Evolutionary conservation across 2,888 invertebrate genomes (phyloP).

Genomic region (Lasioglossum morio): DNA sequence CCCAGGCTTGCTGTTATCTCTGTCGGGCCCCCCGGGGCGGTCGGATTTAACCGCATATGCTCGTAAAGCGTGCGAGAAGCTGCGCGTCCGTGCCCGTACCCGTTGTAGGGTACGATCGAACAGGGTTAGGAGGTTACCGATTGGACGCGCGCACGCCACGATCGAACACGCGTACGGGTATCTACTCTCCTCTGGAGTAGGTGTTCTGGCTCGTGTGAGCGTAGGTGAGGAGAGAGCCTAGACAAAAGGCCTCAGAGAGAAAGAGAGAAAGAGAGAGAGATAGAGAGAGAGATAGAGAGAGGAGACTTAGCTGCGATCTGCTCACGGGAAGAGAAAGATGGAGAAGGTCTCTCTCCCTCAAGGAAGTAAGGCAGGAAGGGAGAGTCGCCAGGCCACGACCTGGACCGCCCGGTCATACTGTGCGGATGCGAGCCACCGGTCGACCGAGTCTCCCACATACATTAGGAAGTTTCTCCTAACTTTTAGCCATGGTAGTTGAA

Average conservation of each 20-base stretch:
- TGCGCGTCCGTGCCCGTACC: neutral
- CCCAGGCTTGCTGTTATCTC: slow-evolving; percentile 5
- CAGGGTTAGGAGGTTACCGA: slow-evolving; percentile 52
- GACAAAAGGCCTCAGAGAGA: slow-evolving; percentile 41
- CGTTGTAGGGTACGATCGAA: slow-evolving; percentile 13
- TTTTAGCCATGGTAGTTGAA: slow-evolving; percentile 72
- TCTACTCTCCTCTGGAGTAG: neutral
- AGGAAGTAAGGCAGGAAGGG: slow-evolving; percentile 44
- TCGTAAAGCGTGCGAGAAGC: neutral
- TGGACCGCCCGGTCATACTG: slow-evolving; percentile 75
- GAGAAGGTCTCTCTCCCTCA: slow-evolving; percentile 36
- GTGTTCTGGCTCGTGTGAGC: slow-evolving; percentile 8
- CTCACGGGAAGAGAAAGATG: neutral
- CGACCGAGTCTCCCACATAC: slow-evolving; percentile 79
- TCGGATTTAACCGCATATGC: slow-evolving; percentile 7
- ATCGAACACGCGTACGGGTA: slow-evolving; percentile 37
- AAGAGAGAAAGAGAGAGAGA: neutral
- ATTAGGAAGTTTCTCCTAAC: slow-evolving; percentile 80
- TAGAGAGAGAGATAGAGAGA: slow-evolving; percentile 12
- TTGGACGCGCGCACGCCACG: slow-evolving; percentile 41
- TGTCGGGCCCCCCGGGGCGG: neutral
- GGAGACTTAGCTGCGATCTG: slow-evolving; percentile 57
- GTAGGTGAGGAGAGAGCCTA: slow-evolving; percentile 29
- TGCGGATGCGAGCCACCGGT: slow-evolving; percentile 76
- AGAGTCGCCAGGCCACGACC: slow-evolving; percentile 78